phyloP scores from a whole-genome alignment of 2,888 invertebrate genomes.

The Parnassius glacialis region DNA sequence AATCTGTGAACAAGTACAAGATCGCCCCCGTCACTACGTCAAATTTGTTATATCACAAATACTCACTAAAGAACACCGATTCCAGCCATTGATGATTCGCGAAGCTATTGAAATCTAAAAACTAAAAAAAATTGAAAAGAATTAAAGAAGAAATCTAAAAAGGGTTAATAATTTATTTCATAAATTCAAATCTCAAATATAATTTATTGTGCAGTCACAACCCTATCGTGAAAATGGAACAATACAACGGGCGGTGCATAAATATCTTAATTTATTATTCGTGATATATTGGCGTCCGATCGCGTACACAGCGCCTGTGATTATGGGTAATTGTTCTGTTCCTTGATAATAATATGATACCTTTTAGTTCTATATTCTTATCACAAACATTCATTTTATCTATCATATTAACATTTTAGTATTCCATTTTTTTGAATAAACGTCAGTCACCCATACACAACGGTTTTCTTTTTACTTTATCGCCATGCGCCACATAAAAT shows the following conservation, averaged over 20 bases:
- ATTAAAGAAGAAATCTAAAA: too few species aligned
- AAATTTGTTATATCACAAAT: too few species aligned
- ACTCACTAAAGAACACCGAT: too few species aligned
- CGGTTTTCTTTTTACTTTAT: not conserved
- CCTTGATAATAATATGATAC: not conserved
- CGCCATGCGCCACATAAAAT: too few species aligned
- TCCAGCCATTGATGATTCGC: too few species aligned
- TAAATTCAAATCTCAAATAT: not conserved
- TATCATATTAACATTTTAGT: not conserved
- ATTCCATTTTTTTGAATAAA: not conserved
- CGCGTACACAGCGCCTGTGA: not conserved
- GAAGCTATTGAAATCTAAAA: too few species aligned
- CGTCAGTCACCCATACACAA: not conserved
- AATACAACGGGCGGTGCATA: slow-evolving; percentile 5
- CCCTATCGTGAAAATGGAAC: not conserved
- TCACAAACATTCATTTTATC: not conserved
- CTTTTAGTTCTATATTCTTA: not conserved
- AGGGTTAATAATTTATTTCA: not conserved
- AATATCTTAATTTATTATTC: not conserved
- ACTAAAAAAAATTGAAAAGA: too few species aligned
- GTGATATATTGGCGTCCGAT: too few species aligned
- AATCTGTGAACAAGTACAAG: too few species aligned
- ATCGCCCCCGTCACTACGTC: too few species aligned
- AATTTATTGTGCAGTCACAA: not conserved
- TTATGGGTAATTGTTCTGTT: slow-evolving; percentile 8